These are phyloP conservation scores for Ormyrus pomaceus DNA, from an alignment of 2,888 invertebrate species.

Conservation along the genomic window DNA sequence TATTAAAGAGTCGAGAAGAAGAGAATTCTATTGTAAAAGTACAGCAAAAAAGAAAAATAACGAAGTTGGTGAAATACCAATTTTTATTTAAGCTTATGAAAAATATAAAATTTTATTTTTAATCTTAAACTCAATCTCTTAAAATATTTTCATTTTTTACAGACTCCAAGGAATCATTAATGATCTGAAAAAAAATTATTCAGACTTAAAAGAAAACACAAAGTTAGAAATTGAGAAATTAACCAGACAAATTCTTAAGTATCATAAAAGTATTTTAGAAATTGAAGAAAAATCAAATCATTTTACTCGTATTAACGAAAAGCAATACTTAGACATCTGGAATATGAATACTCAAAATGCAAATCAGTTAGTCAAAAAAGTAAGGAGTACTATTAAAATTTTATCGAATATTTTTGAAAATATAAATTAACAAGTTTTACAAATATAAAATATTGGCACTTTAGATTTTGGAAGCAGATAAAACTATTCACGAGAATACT, in stretches of 20 bases:
- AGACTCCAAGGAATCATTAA: constrained; percentile 84
- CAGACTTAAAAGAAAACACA: constrained; percentile 81
- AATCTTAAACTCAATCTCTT: constrained; percentile 3
- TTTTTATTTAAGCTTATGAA: not conserved
- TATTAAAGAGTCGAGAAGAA: constrained; percentile 90
- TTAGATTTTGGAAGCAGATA: constrained; percentile 79
- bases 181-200: constrained; percentile 80
- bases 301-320: constrained; percentile 81
- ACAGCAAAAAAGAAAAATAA: constrained; percentile 86
- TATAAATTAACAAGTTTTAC: not conserved
- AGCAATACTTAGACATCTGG: constrained; percentile 81
- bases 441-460: constrained; percentile 28
- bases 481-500: constrained; percentile 80
- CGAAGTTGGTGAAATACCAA: constrained; percentile 76
- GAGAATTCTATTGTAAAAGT: constrained; percentile 89
- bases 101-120: not conserved
- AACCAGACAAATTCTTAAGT: constrained; percentile 82
- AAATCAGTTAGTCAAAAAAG: constrained; percentile 76
- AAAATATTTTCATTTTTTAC: constrained; percentile 22
- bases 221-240: constrained; percentile 82
- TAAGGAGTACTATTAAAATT: constrained; percentile 42
- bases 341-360: constrained; percentile 79
- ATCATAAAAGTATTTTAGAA: constrained; percentile 82
- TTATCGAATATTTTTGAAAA: not conserved
- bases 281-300: constrained; percentile 84